Percentiles rank a stretch among this genome's conserved stretches.
These are phyloP conservation scores for Anabacerthia variegaticeps DNA, from an alignment of 2,797 vertebrate genomes.

Conservation along the genomic window DNA sequence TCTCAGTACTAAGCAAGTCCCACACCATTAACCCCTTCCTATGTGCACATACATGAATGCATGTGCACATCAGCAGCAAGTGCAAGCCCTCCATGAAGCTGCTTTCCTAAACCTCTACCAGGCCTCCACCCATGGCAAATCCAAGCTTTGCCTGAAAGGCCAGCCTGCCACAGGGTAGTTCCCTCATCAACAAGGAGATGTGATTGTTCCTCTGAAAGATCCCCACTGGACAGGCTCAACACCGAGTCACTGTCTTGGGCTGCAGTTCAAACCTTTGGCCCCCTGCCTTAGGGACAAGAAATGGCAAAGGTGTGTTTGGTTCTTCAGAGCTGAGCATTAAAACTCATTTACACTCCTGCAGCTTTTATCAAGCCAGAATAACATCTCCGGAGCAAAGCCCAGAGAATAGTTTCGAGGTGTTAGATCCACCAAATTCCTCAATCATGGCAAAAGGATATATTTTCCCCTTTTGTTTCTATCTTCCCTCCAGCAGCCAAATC, in stretches of 20 bases:
- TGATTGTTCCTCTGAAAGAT: not conserved
- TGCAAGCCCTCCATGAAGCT: not conserved
- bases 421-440: not conserved
- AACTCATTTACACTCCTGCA: not conserved
- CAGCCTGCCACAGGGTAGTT: not conserved
- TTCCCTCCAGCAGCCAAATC: not conserved
- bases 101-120: not conserved
- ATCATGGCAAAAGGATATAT: not conserved
- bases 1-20: not conserved
- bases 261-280: not conserved
- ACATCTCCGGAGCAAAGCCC: not conserved
- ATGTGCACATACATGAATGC: not conserved
- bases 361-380: not conserved
- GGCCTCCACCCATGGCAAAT: not conserved
- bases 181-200: not conserved
- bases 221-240: not conserved
- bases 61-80: not conserved
- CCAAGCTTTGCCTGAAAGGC: not conserved
- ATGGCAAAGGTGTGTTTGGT: fast-evolving
- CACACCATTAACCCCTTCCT: not conserved
- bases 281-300: not conserved
- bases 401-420: not conserved
- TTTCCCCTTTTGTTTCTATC: not conserved
- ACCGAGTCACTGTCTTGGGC: not conserved
- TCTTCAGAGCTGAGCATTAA: not conserved